Percentiles rank a stretch among this genome's conserved stretches.
These are phyloP conservation scores for Formicarius rufipectus DNA, from an alignment of 2,113 vertebrate genomes.

Conservation along the genomic window DNA sequence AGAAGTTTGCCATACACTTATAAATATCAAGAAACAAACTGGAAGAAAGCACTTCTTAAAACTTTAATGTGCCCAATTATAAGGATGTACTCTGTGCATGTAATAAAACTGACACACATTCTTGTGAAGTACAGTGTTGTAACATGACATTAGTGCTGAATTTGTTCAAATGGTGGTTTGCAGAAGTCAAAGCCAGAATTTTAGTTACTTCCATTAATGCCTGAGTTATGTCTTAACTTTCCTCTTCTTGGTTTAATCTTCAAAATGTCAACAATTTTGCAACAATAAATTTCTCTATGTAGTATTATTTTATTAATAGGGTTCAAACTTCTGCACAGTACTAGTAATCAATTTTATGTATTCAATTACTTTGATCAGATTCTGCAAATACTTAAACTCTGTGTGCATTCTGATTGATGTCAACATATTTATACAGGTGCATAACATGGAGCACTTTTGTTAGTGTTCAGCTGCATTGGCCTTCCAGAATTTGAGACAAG, in stretches of 20 bases:
- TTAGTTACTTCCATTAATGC: neutral
- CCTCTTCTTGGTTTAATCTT: neutral
- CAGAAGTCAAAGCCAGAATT: neutral
- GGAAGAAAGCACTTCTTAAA: neutral
- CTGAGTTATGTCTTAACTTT: neutral
- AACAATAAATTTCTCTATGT: neutral
- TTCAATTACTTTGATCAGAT: neutral
- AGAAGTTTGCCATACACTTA: neutral
- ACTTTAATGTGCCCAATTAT: neutral
- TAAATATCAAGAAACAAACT: neutral
- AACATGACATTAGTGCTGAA: neutral
- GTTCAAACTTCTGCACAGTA: neutral
- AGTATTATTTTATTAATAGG: neutral
- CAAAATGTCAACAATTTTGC: neutral
- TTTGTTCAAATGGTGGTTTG: neutral
- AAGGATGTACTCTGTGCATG: neutral
- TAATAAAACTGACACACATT: neutral
- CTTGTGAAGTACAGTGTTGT: neutral
- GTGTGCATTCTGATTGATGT: neutral
- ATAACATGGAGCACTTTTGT: neutral
- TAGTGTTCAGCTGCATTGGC: neutral
- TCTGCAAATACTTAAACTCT: neutral
- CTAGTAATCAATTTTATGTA: neutral
- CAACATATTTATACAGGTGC: neutral
- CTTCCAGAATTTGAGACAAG: neutral